A percentile compares a stretch with the other conserved stretches of the same genome.
Evolutionary conservation across 2,797 vertebrate species (phyloP).

Genomic region (Buphagus erythrorhynchus): DNA sequence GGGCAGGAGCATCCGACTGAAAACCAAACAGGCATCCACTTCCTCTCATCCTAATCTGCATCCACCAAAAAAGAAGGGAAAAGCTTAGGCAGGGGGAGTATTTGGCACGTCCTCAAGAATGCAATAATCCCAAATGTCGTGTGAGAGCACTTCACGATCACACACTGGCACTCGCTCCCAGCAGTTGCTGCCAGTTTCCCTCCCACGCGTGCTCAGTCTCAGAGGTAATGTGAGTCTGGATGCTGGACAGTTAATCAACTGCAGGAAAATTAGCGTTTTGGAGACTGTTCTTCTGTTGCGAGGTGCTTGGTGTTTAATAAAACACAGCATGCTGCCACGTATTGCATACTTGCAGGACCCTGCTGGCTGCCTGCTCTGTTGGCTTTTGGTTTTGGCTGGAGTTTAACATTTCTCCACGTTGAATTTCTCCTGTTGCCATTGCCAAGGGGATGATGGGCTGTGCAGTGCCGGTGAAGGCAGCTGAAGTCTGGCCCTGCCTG

Average conservation of each 20-base stretch:
- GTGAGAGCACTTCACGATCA: not conserved
- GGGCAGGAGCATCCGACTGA: fast-evolving
- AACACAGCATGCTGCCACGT: not conserved
- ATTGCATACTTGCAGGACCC: not conserved
- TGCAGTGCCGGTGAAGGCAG: fast-evolving
- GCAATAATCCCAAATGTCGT: not conserved
- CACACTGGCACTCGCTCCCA: not conserved
- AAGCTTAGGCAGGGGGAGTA: not conserved
- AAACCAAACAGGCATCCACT: not conserved
- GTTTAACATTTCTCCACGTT: not conserved
- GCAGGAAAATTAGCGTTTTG: not conserved
- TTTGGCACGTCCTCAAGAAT: not conserved
- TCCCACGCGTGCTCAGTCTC: conserved; percentile 16
- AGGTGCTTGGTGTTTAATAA: conserved; percentile 1
- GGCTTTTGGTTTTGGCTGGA: conserved; percentile 29
- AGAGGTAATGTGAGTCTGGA: not conserved
- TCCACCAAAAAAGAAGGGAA: not conserved
- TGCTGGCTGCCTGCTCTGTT: conserved; percentile 12
- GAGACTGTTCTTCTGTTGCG: not conserved
- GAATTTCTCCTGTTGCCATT: not conserved
- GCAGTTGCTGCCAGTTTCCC: not conserved
- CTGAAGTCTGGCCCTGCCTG: not conserved
- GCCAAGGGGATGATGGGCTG: not conserved
- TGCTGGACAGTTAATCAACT: conserved; percentile 31
- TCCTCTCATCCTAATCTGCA: not conserved